phyloP scores from a whole-genome alignment of 2,797 vertebrate species.

The Benthosema pterotum region DNA sequence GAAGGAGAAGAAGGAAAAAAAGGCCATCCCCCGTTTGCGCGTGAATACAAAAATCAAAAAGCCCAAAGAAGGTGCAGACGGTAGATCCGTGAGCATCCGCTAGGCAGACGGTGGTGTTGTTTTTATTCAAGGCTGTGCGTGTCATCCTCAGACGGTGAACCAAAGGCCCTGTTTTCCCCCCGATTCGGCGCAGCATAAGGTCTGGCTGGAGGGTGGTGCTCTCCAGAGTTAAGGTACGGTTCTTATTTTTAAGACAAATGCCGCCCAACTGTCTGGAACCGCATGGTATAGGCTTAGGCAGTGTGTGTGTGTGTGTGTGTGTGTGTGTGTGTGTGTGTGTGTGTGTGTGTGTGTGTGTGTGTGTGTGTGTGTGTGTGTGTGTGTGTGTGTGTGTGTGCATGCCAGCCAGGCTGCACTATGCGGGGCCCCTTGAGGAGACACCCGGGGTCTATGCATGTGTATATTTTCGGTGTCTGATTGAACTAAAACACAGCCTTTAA shows the following conservation, averaged over 20 bases:
- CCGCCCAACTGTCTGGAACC: slow-evolving; percentile 74
- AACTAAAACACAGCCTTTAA: slow-evolving; percentile 89
- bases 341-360: too few relatives aligned
- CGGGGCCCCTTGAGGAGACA: slow-evolving; percentile 75
- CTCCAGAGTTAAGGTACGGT: slow-evolving; percentile 52
- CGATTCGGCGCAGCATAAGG: slow-evolving; percentile 49
- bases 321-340: too few relatives aligned
- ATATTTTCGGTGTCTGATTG: slow-evolving; percentile 87
- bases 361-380: too few relatives aligned
- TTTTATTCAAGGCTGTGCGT: slow-evolving; percentile 52
- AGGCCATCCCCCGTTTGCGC: slow-evolving; percentile 22
- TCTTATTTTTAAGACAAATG: slow-evolving; percentile 76
- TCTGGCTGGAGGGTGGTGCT: too few relatives aligned
- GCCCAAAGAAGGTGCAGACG: slow-evolving; percentile 40
- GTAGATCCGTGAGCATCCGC: slow-evolving; percentile 52
- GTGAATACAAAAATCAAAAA: slow-evolving; percentile 39
- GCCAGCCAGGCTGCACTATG: slow-evolving; percentile 46
- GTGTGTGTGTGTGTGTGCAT: too few relatives aligned
- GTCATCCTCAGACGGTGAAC: slow-evolving; percentile 63
- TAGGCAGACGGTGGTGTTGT: slow-evolving; percentile 42
- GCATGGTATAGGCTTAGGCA: slow-evolving; percentile 27
- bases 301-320: too few relatives aligned
- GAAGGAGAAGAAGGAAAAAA: not conserved
- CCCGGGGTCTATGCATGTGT: slow-evolving; percentile 78
- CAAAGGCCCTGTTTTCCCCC: slow-evolving; percentile 60